Evolutionary conservation across 2,888 invertebrate genomes (phyloP).

Genomic region (Himalopsyche anomala): DNA sequence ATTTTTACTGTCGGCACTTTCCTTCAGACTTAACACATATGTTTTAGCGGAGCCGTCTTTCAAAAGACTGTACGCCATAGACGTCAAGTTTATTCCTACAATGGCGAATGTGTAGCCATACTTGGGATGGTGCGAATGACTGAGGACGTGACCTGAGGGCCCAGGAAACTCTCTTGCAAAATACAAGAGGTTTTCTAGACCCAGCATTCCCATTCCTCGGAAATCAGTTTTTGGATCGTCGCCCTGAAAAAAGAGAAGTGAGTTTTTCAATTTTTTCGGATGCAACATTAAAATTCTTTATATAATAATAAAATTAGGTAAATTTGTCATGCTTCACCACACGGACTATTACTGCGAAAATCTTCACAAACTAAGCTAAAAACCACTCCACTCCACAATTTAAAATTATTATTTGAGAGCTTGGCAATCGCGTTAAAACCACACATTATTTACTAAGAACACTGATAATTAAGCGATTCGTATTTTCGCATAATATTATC

Average conservation of each 20-base stretch:
- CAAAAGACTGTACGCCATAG: slow-evolving; percentile 90
- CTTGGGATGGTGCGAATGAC: slow-evolving; percentile 91
- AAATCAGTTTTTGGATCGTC: slow-evolving; percentile 99
- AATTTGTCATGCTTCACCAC: too few relatives aligned
- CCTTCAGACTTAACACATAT: slow-evolving; percentile 90
- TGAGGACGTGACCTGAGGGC: slow-evolving; percentile 88
- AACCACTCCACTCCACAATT: too few relatives aligned
- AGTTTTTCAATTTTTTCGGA: too few relatives aligned
- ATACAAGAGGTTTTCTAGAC: slow-evolving; percentile 92
- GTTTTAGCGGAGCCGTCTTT: slow-evolving; percentile 90
- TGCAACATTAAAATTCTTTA: too few relatives aligned
- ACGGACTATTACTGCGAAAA: too few relatives aligned
- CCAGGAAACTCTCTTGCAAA: slow-evolving; percentile 89
- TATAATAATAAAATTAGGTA: too few relatives aligned
- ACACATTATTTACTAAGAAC: too few relatives aligned
- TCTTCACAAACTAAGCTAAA: too few relatives aligned
- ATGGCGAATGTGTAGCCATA: slow-evolving; percentile 94
- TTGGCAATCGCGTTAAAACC: too few relatives aligned
- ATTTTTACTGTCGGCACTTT: slow-evolving; percentile 82
- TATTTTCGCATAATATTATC: too few relatives aligned
- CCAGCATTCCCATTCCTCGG: slow-evolving; percentile 97
- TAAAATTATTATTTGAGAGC: too few relatives aligned
- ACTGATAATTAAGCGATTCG: too few relatives aligned
- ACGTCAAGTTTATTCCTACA: slow-evolving; percentile 96
- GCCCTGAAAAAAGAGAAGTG: slow-evolving; percentile 79